phyloP scores from a whole-genome alignment of 2,113 vertebrate species.

The Apaloderma vittatum region DNA sequence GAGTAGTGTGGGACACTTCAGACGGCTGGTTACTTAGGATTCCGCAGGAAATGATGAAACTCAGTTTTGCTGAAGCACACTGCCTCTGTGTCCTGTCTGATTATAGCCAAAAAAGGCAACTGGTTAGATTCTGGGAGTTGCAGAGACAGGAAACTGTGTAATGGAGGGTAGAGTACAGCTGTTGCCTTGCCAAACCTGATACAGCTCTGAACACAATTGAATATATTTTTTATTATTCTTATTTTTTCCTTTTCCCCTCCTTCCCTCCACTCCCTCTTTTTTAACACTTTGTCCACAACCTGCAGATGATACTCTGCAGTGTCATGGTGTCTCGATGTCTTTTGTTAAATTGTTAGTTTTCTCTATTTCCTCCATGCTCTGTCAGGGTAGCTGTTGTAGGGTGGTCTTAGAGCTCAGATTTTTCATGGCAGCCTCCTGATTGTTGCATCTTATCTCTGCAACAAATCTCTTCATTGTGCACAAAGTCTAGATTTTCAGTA shows the following conservation, averaged over 20 bases:
- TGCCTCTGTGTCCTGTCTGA: conserved; percentile 73
- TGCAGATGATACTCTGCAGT: neutral
- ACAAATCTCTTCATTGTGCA: neutral
- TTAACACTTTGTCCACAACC: conserved; percentile 25
- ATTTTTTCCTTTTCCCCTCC: neutral
- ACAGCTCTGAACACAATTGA: conserved; percentile 26
- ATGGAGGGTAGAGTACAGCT: conserved; percentile 59
- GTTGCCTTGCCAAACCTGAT: conserved; percentile 59
- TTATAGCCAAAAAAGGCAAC: conserved; percentile 87
- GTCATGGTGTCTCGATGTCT: neutral
- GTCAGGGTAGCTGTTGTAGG: neutral
- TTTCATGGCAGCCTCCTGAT: neutral
- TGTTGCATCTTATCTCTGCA: neutral
- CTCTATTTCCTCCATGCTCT: neutral
- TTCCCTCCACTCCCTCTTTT: neutral
- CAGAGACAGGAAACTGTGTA: conserved; percentile 76
- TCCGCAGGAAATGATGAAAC: conserved; percentile 83
- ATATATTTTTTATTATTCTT: neutral
- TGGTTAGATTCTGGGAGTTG: conserved; percentile 77
- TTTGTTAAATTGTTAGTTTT: neutral
- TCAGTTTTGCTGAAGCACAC: conserved; percentile 71
- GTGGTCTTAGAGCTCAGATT: neutral
- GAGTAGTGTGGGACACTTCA: conserved; percentile 63
- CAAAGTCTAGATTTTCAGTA: neutral
- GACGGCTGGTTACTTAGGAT: conserved; percentile 76